These are phyloP conservation scores for Oligia strigilis DNA, from an alignment of 2,888 invertebrate species.

Conservation along the genomic window DNA sequence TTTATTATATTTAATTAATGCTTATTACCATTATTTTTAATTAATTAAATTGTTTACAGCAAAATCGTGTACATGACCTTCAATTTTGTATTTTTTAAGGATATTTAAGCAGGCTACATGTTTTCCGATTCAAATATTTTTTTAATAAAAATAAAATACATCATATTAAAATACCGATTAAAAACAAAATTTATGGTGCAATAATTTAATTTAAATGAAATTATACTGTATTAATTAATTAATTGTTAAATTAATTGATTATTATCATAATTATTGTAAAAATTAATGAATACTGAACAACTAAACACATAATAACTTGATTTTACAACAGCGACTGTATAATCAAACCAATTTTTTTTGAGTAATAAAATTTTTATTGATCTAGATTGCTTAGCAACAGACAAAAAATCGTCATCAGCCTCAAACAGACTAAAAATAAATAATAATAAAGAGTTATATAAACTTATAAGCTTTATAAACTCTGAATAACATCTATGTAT, in stretches of 20 bases:
- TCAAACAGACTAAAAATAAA: too few species aligned
- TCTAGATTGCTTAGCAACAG: too few species aligned
- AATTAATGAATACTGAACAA: not conserved
- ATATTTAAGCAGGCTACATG: not conserved
- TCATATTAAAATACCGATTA: not conserved
- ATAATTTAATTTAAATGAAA: not conserved
- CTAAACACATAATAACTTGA: too few species aligned
- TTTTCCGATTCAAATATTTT: not conserved
- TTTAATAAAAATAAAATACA: not conserved
- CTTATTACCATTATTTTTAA: not conserved
- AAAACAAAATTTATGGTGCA: not conserved
- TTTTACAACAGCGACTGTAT: too few species aligned
- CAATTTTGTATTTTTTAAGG: not conserved
- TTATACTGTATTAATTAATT: not conserved
- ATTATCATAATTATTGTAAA: not conserved
- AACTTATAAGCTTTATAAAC: too few species aligned
- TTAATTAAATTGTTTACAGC: not conserved
- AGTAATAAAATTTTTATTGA: not conserved
- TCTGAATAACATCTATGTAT: too few species aligned
- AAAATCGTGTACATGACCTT: not conserved
- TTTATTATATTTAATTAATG: too few species aligned
- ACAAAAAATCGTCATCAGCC: not conserved
- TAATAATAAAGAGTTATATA: too few species aligned
- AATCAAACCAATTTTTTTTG: not conserved
- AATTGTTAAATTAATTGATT: not conserved